These are phyloP conservation scores for Amyelois transitella DNA, from an alignment of 1,140 invertebrate genomes.

Conservation along the genomic window DNA sequence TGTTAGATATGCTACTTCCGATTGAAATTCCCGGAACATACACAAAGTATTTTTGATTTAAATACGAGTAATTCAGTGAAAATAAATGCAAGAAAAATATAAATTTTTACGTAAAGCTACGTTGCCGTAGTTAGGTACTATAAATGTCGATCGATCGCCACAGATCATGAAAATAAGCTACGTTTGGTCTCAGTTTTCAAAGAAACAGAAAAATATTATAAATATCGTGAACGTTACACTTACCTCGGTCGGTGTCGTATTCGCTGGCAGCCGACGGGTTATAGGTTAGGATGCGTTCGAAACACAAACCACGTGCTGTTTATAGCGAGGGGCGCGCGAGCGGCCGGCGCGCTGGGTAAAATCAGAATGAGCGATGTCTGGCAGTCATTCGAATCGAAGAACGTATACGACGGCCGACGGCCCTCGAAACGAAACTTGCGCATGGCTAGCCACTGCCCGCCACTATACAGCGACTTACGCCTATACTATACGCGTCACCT, in stretches of 20 bases:
- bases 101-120: too few relatives aligned
- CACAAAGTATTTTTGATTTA: too few relatives aligned
- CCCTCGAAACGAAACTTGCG: not conserved
- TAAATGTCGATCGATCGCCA: not conserved
- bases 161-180: not conserved
- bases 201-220: not conserved
- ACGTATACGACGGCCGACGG: not conserved
- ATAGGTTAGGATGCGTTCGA: constrained; percentile 37
- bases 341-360: constrained; percentile 32
- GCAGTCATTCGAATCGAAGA: constrained; percentile 5
- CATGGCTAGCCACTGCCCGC: not conserved
- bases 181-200: not conserved
- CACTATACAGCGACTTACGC: not conserved
- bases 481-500: not conserved
- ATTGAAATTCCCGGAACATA: too few relatives aligned
- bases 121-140: too few relatives aligned
- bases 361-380: constrained; percentile 35
- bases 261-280: constrained; percentile 10
- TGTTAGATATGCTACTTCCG: too few relatives aligned
- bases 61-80: too few relatives aligned
- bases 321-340: constrained; percentile 30
- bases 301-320: constrained; percentile 49
- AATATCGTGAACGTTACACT: constrained; percentile 4
- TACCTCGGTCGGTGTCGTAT: constrained; percentile 2
- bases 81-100: too few relatives aligned